A percentile compares a stretch with the other conserved stretches of the same genome.
These are phyloP conservation scores for Smithornis capensis DNA, from an alignment of 2,113 vertebrate genomes.

Conservation along the genomic window DNA sequence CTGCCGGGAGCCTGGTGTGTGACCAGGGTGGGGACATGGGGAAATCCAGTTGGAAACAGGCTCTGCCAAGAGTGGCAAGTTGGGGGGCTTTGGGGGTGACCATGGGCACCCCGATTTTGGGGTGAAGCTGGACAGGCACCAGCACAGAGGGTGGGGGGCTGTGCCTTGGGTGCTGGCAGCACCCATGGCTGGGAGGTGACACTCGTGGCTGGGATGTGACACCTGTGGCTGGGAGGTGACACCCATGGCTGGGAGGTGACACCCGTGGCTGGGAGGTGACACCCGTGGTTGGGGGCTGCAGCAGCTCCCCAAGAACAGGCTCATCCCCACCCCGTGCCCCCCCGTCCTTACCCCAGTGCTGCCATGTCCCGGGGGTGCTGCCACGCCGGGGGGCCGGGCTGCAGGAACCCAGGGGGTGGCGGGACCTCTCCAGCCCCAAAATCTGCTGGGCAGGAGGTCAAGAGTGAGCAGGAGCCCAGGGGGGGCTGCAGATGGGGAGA, in stretches of 20 bases:
- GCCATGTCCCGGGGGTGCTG: constrained; percentile 67
- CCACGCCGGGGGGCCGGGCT: constrained; percentile 80
- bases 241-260: background rate
- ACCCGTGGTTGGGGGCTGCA: background rate
- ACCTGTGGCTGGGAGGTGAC: background rate
- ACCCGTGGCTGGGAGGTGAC: background rate
- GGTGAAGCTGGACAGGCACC: background rate
- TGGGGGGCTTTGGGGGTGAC: background rate
- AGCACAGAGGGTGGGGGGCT: accelerated
- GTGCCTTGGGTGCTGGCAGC: accelerated
- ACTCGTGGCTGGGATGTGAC: background rate
- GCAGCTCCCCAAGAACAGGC: background rate
- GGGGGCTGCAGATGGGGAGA: no score
- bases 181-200: background rate
- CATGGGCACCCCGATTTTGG: accelerated
- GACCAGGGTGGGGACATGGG: accelerated
- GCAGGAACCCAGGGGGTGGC: constrained; percentile 74
- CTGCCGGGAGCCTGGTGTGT: background rate
- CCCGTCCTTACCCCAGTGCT: constrained; percentile 68
- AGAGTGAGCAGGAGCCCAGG: background rate
- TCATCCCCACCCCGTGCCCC: no score
- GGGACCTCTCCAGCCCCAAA: constrained; percentile 68
- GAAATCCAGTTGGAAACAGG: background rate
- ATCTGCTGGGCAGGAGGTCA: constrained; percentile 64
- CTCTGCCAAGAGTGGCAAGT: accelerated